These are phyloP conservation scores for Tylochromis polylepis DNA, from an alignment of 2,113 vertebrate genomes.

Conservation along the genomic window DNA sequence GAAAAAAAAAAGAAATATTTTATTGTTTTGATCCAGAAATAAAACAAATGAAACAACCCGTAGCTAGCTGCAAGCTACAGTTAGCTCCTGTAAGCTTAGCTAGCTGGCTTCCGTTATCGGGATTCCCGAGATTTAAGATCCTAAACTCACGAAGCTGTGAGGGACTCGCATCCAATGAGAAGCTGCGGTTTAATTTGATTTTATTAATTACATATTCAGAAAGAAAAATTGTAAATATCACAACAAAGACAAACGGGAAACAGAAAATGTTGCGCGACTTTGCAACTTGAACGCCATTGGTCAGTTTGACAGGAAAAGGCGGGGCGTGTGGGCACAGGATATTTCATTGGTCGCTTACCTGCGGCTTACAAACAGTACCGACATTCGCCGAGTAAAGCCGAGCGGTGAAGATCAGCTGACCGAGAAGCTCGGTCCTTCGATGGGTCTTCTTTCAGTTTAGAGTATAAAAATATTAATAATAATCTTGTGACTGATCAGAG, in stretches of 20 bases:
- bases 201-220: background rate
- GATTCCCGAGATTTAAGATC: background rate
- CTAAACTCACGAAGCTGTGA: background rate
- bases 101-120: background rate
- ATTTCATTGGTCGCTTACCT: constrained; percentile 13
- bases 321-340: background rate
- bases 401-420: constrained; percentile 53
- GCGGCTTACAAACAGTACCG: background rate
- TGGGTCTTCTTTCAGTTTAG: background rate
- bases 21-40: background rate
- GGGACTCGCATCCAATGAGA: background rate
- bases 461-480: background rate
- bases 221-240: background rate
- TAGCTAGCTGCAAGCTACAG: constrained; percentile 29
- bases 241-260: constrained; percentile 36
- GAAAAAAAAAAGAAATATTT: too few relatives aligned
- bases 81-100: constrained; percentile 25
- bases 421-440: background rate
- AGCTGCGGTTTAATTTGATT: accelerated
- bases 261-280: constrained; percentile 17
- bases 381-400: background rate
- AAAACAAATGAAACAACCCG: background rate
- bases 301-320: constrained; percentile 7
- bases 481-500: background rate
- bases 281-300: constrained; percentile 36